Evolutionary conservation across 2,888 invertebrate species (phyloP).

Genomic region (Helleia helle): DNA sequence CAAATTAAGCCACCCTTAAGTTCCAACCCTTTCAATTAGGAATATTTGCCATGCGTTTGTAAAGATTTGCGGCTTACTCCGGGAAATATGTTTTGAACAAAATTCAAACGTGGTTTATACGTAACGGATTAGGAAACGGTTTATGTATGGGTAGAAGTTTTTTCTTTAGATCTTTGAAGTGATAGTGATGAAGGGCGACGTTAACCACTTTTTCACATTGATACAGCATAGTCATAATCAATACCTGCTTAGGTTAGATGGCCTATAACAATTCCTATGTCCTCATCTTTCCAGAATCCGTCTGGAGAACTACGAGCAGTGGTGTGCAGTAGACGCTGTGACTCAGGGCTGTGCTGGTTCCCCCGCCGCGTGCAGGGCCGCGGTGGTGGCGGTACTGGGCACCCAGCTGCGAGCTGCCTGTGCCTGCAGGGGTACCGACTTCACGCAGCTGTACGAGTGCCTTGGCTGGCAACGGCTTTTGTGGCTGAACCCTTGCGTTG

Average conservation of each 20-base stretch:
- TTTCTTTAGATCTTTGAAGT: too few species aligned
- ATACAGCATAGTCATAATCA: too few species aligned
- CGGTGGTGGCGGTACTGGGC: constrained; percentile 90
- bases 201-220: too few species aligned
- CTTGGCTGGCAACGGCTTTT: constrained; percentile 91
- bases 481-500: constrained; percentile 95
- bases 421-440: constrained; percentile 90
- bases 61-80: neutral
- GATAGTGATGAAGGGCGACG: too few species aligned
- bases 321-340: constrained; percentile 91
- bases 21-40: constrained; percentile 3
- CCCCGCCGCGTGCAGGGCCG: constrained; percentile 86
- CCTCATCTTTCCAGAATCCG: constrained; percentile 73
- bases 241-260: too few species aligned
- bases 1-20: too few species aligned
- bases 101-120: neutral
- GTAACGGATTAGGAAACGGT: neutral
- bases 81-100: neutral
- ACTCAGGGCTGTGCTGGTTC: constrained; percentile 92
- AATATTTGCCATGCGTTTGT: constrained; percentile 7
- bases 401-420: constrained; percentile 92
- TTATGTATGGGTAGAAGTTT: too few species aligned
- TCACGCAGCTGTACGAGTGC: constrained; percentile 89
- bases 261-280: too few species aligned
- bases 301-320: constrained; percentile 91